Conservation (phyloP, 2,888 invertebrate species). For the Embidobia sp. region DNA sequence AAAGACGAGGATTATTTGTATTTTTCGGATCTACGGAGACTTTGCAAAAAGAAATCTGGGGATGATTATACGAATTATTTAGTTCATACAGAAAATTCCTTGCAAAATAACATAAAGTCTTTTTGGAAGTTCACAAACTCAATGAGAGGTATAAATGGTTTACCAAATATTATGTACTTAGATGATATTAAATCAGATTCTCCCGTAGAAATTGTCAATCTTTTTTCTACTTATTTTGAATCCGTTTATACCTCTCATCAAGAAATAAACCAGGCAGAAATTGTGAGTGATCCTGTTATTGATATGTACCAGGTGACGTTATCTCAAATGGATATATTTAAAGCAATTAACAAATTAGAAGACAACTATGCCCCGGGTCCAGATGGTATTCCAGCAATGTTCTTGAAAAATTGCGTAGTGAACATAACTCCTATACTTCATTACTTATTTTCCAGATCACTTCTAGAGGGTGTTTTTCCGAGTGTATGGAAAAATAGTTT, state of each 20-base stretch:
- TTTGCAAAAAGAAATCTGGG: background rate
- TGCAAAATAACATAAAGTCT: background rate
- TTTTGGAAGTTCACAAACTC: constrained; percentile 18
- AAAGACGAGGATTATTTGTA: background rate
- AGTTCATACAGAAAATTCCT: background rate
- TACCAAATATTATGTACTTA: constrained; percentile 8
- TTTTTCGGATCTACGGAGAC: background rate
- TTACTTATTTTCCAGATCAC: background rate
- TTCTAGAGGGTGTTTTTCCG: background rate
- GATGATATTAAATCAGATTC: background rate
- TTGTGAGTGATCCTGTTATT: background rate
- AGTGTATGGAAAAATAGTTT: background rate
- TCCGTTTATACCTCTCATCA: background rate
- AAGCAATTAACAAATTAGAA: background rate
- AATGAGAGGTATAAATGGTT: background rate
- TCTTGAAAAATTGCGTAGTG: background rate
- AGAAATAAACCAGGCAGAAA: background rate
- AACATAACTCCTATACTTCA: background rate
- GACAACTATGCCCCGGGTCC: background rate
- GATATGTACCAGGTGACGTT: background rate
- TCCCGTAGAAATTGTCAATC: background rate
- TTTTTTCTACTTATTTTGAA: constrained; percentile 17
- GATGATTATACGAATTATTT: background rate
- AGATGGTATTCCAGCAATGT: background rate
- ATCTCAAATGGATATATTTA: background rate